A percentile compares a stretch with the other conserved stretches of the same genome.
phyloP scores from a whole-genome alignment of 2,113 vertebrate species.

The Proteles cristata region DNA sequence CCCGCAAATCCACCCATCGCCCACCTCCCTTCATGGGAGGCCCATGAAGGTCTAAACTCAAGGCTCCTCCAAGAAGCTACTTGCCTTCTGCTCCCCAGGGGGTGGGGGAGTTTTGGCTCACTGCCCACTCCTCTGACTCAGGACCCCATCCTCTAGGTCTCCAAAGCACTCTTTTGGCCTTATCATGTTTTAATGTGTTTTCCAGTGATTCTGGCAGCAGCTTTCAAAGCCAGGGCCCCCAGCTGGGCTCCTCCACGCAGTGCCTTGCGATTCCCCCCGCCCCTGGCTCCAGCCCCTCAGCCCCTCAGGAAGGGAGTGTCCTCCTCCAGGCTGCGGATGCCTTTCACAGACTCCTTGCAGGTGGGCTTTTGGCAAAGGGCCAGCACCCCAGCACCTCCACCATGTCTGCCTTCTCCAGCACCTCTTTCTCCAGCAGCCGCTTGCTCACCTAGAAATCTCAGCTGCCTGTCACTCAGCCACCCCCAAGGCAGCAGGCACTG shows the following conservation, averaged over 20 bases:
- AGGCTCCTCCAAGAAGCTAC: not conserved
- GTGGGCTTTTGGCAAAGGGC: conserved; percentile 83
- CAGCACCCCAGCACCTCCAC: conserved; percentile 81
- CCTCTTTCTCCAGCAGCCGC: conserved; percentile 84
- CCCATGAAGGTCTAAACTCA: not conserved
- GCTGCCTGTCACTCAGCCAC: not conserved
- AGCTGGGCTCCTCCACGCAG: not conserved
- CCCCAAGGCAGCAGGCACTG: not conserved
- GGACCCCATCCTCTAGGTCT: not conserved
- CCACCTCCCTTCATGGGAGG: not conserved
- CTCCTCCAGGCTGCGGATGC: conserved; percentile 84
- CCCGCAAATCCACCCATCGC: not conserved
- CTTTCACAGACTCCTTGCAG: conserved; percentile 85
- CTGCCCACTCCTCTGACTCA: not conserved
- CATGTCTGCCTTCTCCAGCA: conserved; percentile 84
- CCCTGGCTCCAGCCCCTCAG: conserved; percentile 83
- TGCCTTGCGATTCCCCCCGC: not conserved
- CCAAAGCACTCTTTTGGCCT: not conserved
- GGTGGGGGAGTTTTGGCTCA: not conserved
- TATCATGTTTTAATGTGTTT: conserved; percentile 10
- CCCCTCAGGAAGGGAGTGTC: conserved; percentile 83
- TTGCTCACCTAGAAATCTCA: conserved; percentile 78
- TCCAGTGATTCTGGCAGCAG: not conserved
- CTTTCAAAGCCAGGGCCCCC: not conserved
- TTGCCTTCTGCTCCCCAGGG: not conserved